Evolutionary conservation across 2,888 invertebrate species (phyloP), one percentile per base, ranked within the genome.

Genomic region (Sussaba pulchella): DNA sequence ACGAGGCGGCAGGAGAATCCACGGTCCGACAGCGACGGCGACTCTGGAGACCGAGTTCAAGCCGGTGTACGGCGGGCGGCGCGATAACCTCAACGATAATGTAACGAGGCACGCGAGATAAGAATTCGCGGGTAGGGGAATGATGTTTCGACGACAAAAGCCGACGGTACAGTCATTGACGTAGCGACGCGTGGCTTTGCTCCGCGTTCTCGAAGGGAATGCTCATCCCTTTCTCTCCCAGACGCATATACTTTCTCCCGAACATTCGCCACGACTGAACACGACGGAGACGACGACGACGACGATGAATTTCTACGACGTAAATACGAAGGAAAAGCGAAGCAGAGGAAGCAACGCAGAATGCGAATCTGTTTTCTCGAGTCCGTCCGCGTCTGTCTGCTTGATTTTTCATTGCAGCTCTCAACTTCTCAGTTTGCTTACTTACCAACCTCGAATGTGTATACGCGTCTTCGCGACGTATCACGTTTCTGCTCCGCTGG

Each of bases 1-100:
- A 19, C 54, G n/a, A 4, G 61, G 69, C 43, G 59, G 43, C 74
- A 19, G 24, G 71, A 47, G 75, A 82, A 82, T 77, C 50, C 64
- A 77, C 66, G 73, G 39, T 31, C 57, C 17, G 57, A 69, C 24
- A 41, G 57, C 19, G 47, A 81, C 72, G 76, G 78, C 76, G 77
- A 64, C 39, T 75, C 63, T 50, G 52, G 73, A 83, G 80, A 73
- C 85, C 83, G 74, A n/a, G 74, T 14, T 54, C 61, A 78, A 70
- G 83, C 78, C 4, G 79, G 76, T 61, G 66, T 77, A 77, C 50
- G 57, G 81, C 64, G 69, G 83, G 81, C 84, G 85, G 76, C 81
- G 83, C 86, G 89, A 90, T 88, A 88, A 88, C 85, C 86, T 83
- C 84, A 84, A 86, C 85, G 86, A 89, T 88, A 87, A 88, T 86